Evolutionary conservation across 2,113 vertebrate genomes (phyloP).

Genomic region (Nanorana parkeri): DNA sequence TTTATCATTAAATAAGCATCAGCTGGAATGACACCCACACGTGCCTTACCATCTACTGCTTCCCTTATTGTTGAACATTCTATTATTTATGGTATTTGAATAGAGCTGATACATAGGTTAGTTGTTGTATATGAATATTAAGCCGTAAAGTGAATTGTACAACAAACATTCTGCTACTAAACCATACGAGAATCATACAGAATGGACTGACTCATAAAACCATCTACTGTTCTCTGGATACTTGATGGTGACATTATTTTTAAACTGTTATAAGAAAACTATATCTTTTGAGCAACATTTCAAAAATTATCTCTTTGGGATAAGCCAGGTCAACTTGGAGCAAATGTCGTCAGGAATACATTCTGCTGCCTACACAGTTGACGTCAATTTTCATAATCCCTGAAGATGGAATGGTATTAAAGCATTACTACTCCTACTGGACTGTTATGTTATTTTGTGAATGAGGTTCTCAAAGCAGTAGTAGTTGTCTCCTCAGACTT

Average conservation of each 20-base stretch:
- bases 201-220: background rate
- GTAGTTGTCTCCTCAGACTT: too few species aligned
- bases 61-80: background rate
- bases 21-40: background rate
- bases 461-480: too few species aligned
- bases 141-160: background rate
- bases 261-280: too few species aligned
- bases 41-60: background rate
- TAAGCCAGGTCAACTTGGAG: background rate
- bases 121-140: conserved; percentile 6
- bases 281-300: too few species aligned
- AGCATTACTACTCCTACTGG: conserved; percentile 18
- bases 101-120: background rate
- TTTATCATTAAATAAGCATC: background rate
- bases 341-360: background rate
- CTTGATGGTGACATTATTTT: background rate
- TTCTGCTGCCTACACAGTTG: background rate
- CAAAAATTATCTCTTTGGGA: background rate
- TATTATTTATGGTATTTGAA: conserved; percentile 31
- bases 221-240: background rate
- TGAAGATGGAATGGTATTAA: background rate
- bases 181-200: background rate
- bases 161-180: conserved; percentile 4
- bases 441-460: background rate
- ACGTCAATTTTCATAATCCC: background rate